These are phyloP conservation scores for Poecilus cupreus DNA, from an alignment of 2,888 invertebrate species.

Conservation along the genomic window DNA sequence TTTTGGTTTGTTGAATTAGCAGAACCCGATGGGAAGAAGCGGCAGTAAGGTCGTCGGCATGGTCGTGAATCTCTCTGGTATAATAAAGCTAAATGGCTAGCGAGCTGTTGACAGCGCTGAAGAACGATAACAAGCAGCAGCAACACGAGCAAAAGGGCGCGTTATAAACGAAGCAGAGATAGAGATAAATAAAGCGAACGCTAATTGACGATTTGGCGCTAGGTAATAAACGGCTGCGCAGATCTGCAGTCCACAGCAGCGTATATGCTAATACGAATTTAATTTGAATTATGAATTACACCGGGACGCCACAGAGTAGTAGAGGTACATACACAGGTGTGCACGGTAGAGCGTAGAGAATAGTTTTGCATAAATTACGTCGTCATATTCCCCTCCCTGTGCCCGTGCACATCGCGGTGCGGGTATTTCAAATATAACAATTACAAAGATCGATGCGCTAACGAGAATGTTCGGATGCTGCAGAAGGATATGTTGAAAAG, in stretches of 20 bases:
- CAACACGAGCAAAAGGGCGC: not conserved
- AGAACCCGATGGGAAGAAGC: too few species aligned
- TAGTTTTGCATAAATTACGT: conserved; percentile 53
- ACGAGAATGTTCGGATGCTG: not conserved
- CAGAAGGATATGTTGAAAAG: not conserved
- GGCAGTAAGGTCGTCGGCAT: too few species aligned
- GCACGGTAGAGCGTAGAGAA: conserved; percentile 47
- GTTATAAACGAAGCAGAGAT: conserved; percentile 15
- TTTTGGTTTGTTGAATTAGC: too few species aligned
- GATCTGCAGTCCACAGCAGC: conserved; percentile 2
- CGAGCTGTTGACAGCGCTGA: not conserved
- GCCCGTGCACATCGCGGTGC: not conserved
- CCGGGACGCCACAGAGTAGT: not conserved
- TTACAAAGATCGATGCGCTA: conserved; percentile 15
- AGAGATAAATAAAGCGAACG: conserved; percentile 33
- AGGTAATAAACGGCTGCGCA: conserved; percentile 27
- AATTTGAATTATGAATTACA: conserved; percentile 57
- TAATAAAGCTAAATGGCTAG: not conserved
- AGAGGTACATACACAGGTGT: conserved; percentile 57
- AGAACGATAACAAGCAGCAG: not conserved
- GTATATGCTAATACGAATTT: conserved; percentile 56
- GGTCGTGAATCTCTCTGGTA: not conserved
- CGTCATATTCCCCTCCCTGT: too few species aligned
- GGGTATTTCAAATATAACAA: not conserved
- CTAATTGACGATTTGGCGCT: conserved; percentile 50